Evolutionary conservation across 1,140 invertebrate species (phyloP), one percentile per base, ranked within the genome.

Genomic region (Rhagoletis zephyria): DNA sequence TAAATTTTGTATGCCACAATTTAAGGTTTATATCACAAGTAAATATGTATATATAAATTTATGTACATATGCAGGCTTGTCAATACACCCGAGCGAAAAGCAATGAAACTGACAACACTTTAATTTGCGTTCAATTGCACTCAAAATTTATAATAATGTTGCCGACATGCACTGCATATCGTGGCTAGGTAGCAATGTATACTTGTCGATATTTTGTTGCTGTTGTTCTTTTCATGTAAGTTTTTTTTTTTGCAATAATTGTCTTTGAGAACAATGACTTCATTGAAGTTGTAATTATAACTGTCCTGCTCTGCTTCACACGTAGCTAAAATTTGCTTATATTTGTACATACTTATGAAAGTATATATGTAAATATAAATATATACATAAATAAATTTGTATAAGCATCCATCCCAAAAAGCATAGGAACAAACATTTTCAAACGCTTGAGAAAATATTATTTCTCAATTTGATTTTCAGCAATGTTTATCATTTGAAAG

Each of bases 241-340:
- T n/a, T n/a, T 63, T 16, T 16, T 16, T 9, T 63, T 63, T 63
- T 63, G 61, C 16, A 30, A 14, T 74, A 74, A 51, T 74, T 56
- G 48, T 48, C 59, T 3, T 48, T 81, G 74, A 81, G 74, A 81
- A 81, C 74, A 81, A 81, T 81, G 74, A 81, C 74, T 81, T 81
- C 48, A 81, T 81, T 81, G 74, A 81, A 81, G 74, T 81, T 81
- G 74, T 51, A 81, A 81, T 81, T 81, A 81, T 81, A 30, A 81
- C 74, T 59, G 74, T 56, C 51, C 74, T 81, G 56, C 74, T 56
- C 45, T 30, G 14, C 48, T 56, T 81, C 30, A n/a, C 74, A 81
- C 74, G 48, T 48, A 81, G 48, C n/a, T 56, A 56, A 30, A 30
- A 30, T 30, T 30, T 30, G 30, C 30, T 30, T 30, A 30, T 30